Base-by-base conservation (phyloP, 2,797 vertebrate genomes). In the Melanotaenia boesemani region DNA sequence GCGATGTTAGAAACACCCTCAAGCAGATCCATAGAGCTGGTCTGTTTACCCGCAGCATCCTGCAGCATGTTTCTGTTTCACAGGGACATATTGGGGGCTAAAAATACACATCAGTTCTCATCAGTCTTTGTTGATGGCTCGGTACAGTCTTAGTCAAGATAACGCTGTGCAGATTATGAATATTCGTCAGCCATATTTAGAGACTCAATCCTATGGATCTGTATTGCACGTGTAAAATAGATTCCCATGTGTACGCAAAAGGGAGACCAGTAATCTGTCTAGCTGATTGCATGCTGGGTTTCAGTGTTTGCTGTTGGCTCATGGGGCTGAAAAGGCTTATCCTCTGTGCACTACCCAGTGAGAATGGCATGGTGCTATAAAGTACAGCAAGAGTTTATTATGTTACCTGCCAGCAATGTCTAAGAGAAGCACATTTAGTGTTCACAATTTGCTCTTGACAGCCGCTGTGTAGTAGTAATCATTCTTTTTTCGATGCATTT, bases 221-320 rank as follows among this genome's bases (percentile, higher is more conserved):
- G 58, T 55, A 3, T 61, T 34, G 46, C 70, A 48, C 52, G 56
- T 9, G 4, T 58, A 28, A 56, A 74, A 68, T 13, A 46, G 37
- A 65, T 8, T 20, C 36, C 11, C 22, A 61, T 67, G 44, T 61
- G 76, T 52, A 54, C 32, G 32, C 12, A 11, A 20, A 36, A 18
- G 24, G 48, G 66, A 67, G 30, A 58, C 61, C 15, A 26, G 68
- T 86, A 86, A 77, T 82, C 86, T 60, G 72, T 74, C 39, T 26
- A 28, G 59, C 70, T 72, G 80, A 64, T 84, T 71, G 69, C 36
- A 56, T 74, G 72, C 60, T 15, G 80, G 70, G 75, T 55, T 70
- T 63, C 52, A 52, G 64, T 59, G 77, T 86, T 88, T 72, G 72
- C 79, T 44, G 72, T 16, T 24, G 73, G 67, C 68, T 77, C 61